Conservation (phyloP, 1,140 invertebrate species). For the Adoxophyes honmai region DNA sequence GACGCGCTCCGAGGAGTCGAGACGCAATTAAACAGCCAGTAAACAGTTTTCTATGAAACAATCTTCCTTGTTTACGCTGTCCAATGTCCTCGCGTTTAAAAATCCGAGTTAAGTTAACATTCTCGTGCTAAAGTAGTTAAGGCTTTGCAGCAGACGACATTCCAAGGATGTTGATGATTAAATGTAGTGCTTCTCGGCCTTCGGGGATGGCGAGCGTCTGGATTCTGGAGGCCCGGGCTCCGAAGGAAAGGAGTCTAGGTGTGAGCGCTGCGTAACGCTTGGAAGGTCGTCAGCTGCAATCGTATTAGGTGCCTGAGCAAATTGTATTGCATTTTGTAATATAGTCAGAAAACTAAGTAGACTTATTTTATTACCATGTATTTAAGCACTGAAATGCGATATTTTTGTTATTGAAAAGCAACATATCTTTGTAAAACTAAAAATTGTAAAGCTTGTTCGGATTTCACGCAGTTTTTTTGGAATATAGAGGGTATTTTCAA, state of each 20-base stretch:
- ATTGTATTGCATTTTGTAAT: slow-evolving; percentile 35
- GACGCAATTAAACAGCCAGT: background rate
- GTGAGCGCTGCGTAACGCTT: background rate
- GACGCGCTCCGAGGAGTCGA: background rate
- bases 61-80: background rate
- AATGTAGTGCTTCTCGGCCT: background rate
- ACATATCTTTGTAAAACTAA: slow-evolving; percentile 36
- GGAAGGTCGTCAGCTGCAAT: background rate
- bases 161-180: background rate
- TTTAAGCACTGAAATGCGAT: slow-evolving; percentile 35
- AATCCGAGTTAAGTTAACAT: slow-evolving; percentile 8
- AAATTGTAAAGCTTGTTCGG: slow-evolving; percentile 6
- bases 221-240: background rate
- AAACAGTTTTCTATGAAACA: background rate
- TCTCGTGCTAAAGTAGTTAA: slow-evolving; percentile 18
- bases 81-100: background rate
- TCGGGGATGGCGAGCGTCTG: no score
- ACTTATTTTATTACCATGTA: slow-evolving; percentile 37
- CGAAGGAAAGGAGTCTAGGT: background rate
- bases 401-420: slow-evolving; percentile 46
- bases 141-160: background rate
- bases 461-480: slow-evolving; percentile 11
- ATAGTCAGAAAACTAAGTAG: slow-evolving; percentile 40
- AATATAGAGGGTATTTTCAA: background rate
- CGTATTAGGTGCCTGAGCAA: slow-evolving; percentile 43